phyloP scores from a whole-genome alignment of 92 coral and sea anemone species.

The Siderastrea siderea region DNA sequence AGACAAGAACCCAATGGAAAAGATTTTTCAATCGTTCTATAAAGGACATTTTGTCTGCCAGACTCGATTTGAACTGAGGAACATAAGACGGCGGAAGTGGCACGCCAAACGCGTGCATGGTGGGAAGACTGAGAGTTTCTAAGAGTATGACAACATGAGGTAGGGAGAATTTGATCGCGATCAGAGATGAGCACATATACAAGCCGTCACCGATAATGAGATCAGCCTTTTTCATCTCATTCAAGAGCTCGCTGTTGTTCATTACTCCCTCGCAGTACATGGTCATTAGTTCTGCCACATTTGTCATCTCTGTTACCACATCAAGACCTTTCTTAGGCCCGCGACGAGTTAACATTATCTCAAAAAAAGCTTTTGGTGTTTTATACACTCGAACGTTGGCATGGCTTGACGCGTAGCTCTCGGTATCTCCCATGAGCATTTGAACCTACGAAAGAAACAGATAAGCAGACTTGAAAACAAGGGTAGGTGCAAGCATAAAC shows the following conservation, averaged over 20 bases:
- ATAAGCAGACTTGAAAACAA: no score
- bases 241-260: conserved; percentile 3
- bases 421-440: conserved; percentile 53
- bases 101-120: conserved; percentile 13
- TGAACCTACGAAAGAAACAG: background rate
- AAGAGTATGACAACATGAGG: conserved; percentile 42
- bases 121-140: conserved; percentile 27
- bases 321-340: conserved; percentile 28
- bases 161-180: conserved; percentile 55
- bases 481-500: no score
- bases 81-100: conserved; percentile 11
- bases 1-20: conserved; percentile 9
- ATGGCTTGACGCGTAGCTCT: conserved; percentile 40
- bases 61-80: conserved; percentile 42
- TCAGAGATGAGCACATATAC: conserved; percentile 54
- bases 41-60: conserved; percentile 9
- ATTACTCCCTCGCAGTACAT: conserved; percentile 51
- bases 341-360: conserved; percentile 2
- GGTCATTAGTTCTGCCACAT: background rate
- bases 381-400: conserved; percentile 27
- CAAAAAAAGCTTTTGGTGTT: background rate
- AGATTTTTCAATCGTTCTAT: conserved; percentile 31
- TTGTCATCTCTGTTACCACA: conserved; percentile 4
- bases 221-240: conserved; percentile 35
- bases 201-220: conserved; percentile 49